These are phyloP conservation scores for Linepithema humile DNA, from an alignment of 1,140 invertebrate genomes.

Conservation along the genomic window DNA sequence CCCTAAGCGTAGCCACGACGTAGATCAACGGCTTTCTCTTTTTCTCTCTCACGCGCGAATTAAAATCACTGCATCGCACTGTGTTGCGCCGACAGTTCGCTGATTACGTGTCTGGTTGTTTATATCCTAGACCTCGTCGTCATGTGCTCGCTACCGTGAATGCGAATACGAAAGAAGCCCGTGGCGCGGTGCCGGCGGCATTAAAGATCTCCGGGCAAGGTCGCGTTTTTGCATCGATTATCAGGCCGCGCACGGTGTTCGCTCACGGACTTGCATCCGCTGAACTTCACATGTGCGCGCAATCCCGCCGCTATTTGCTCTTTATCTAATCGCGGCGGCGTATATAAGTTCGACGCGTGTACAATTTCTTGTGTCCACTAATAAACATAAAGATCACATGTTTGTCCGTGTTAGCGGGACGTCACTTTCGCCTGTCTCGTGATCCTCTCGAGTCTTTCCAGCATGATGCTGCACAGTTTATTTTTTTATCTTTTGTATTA, in stretches of 20 bases:
- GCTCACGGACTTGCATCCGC: neutral
- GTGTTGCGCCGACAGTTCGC: neutral
- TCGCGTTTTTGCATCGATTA: conserved; percentile 17
- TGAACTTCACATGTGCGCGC: neutral
- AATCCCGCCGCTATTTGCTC: neutral
- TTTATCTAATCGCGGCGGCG: neutral
- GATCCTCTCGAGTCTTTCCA: neutral
- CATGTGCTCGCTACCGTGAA: neutral
- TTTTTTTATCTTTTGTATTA: neutral
- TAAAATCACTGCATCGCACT: conserved; percentile 30
- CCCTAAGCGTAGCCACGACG: neutral
- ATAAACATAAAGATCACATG: neutral
- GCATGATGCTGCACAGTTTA: no score
- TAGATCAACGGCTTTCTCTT: conserved; percentile 18
- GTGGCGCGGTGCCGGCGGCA: neutral
- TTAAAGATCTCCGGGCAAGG: conserved; percentile 19
- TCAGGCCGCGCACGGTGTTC: neutral
- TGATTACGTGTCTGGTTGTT: conserved; percentile 27
- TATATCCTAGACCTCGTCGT: neutral
- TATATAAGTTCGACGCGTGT: neutral
- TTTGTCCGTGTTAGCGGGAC: neutral
- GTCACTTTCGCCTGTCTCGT: neutral
- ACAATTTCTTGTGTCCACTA: neutral
- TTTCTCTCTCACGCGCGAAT: conserved; percentile 17
- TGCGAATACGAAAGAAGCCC: neutral